Evolutionary conservation across 2,888 invertebrate genomes (phyloP).

Genomic region (Diachrysia chrysitis): DNA sequence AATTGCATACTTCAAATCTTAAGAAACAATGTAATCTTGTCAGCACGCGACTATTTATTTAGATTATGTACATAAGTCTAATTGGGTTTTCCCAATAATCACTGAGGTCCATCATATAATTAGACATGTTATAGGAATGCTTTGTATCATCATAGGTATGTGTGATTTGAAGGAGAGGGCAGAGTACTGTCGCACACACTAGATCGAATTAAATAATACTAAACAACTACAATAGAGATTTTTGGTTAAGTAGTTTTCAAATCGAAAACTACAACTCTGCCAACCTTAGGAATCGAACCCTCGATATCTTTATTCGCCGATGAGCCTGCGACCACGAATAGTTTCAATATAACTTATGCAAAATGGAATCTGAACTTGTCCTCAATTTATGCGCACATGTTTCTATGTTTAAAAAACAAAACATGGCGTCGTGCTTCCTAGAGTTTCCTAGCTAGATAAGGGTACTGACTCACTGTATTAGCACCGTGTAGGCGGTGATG

Average conservation of each 20-base stretch:
- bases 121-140: too few relatives aligned
- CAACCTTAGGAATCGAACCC: neutral
- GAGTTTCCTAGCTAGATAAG: neutral
- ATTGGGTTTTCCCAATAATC: neutral
- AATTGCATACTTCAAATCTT: neutral
- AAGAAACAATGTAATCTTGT: neutral
- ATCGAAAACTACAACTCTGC: too few relatives aligned
- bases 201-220: too few relatives aligned
- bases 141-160: too few relatives aligned
- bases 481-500: neutral
- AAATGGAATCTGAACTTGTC: neutral
- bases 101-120: too few relatives aligned
- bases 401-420: constrained; percentile 3
- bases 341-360: neutral
- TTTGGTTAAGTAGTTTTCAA: too few relatives aligned
- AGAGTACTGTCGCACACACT: too few relatives aligned
- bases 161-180: too few relatives aligned
- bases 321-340: neutral
- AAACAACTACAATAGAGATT: too few relatives aligned
- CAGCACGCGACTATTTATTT: neutral
- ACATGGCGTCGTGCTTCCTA: constrained; percentile 4
- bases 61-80: neutral
- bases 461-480: constrained; percentile 1
- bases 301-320: neutral
- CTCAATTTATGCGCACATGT: constrained; percentile 3